Conservation (phyloP, 2,113 vertebrate species). For the Brachyhypopomus gauderio region DNA sequence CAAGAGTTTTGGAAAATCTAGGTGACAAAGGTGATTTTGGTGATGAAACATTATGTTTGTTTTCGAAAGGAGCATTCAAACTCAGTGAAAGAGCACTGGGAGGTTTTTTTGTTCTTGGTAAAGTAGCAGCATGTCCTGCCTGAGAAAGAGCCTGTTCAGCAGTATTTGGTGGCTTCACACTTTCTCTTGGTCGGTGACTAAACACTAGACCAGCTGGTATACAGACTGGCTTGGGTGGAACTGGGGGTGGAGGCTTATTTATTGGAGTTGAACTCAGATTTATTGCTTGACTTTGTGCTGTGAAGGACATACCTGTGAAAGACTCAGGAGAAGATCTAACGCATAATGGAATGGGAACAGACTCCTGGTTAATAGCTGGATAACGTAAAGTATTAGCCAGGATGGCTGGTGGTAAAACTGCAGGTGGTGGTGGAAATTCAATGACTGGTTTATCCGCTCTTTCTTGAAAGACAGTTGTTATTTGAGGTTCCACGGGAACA, state of each 20-base stretch:
- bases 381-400: slow-evolving; percentile 75
- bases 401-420: slow-evolving; percentile 74
- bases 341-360: slow-evolving; percentile 55
- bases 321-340: slow-evolving; percentile 48
- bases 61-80: slow-evolving; percentile 82
- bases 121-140: slow-evolving; percentile 72
- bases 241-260: slow-evolving; percentile 86
- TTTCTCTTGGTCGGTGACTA: slow-evolving; percentile 84
- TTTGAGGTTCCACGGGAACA: slow-evolving; percentile 62
- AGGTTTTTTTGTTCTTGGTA: slow-evolving; percentile 80
- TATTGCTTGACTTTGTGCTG: slow-evolving; percentile 42
- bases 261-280: slow-evolving; percentile 60
- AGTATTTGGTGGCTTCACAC: slow-evolving; percentile 82
- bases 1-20: slow-evolving; percentile 84
- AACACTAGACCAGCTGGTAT: slow-evolving; percentile 91
- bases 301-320: slow-evolving; percentile 42
- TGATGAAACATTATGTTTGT: slow-evolving; percentile 78
- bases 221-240: slow-evolving; percentile 91
- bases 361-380: slow-evolving; percentile 73
- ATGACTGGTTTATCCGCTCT: slow-evolving; percentile 68
- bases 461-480: slow-evolving; percentile 71
- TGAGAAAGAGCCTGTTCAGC: slow-evolving; percentile 76
- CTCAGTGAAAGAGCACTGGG: slow-evolving; percentile 85
- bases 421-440: slow-evolving; percentile 64
- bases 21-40: slow-evolving; percentile 93